These are phyloP conservation scores for Leptinotarsa juncta DNA, from an alignment of 2,888 invertebrate genomes.

Conservation along the genomic window DNA sequence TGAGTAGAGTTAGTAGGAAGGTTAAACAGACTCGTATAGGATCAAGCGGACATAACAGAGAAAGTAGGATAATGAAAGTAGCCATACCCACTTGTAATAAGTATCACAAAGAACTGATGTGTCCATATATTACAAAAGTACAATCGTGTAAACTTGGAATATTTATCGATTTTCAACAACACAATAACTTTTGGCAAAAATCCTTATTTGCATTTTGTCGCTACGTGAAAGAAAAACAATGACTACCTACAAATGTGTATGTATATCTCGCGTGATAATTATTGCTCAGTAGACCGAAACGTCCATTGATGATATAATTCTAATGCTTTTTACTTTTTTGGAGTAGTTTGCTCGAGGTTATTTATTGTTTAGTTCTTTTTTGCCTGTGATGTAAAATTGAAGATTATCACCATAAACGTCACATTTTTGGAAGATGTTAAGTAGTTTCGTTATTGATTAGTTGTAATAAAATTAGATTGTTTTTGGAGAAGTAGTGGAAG, in stretches of 20 bases:
- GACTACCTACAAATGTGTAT: slow-evolving; percentile 18
- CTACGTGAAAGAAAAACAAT: slow-evolving; percentile 28
- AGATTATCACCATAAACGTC: not conserved
- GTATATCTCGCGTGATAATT: slow-evolving; percentile 38
- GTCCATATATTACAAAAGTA: slow-evolving; percentile 53
- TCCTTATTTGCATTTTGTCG: slow-evolving; percentile 13
- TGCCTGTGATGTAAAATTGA: not conserved
- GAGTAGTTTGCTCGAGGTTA: slow-evolving; percentile 8
- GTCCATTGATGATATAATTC: slow-evolving; percentile 43
- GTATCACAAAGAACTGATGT: slow-evolving; percentile 56
- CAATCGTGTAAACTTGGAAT: slow-evolving; percentile 21
- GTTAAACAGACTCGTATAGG: slow-evolving; percentile 49
- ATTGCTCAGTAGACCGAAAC: slow-evolving; percentile 46
- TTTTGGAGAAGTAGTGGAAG: no score
- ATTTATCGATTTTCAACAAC: slow-evolving; percentile 17
- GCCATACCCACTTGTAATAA: slow-evolving; percentile 58
- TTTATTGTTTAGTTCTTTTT: slow-evolving; percentile 19
- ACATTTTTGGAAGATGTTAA: not conserved
- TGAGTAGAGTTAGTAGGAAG: slow-evolving; percentile 52
- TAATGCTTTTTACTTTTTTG: slow-evolving; percentile 34
- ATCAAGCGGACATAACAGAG: slow-evolving; percentile 58
- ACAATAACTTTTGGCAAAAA: slow-evolving; percentile 6
- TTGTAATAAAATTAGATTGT: no score
- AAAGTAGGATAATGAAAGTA: slow-evolving; percentile 61
- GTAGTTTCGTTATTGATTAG: no score